A percentile compares a stretch with the other conserved stretches of the same genome.
phyloP scores from a whole-genome alignment of 2,888 invertebrate genomes.

The Eilema depressum region DNA sequence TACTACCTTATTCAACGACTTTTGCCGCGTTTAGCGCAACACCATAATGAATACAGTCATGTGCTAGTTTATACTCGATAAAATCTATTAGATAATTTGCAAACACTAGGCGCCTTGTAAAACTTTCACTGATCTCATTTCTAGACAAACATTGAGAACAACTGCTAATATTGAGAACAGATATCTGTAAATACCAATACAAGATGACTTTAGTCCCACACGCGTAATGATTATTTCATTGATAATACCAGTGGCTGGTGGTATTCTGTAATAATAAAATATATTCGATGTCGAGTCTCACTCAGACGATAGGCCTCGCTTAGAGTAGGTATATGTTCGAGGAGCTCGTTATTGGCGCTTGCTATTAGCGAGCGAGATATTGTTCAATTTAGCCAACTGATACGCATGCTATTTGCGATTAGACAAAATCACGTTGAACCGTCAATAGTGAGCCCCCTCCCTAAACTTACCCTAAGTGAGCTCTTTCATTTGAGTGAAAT shows the following conservation, averaged over 20 bases:
- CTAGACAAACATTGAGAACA: conserved; percentile 6
- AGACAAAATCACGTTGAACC: too few species aligned
- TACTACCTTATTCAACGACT: conserved; percentile 32
- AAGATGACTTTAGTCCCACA: not conserved
- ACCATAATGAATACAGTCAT: conserved; percentile 9
- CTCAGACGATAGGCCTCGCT: not conserved
- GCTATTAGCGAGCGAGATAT: too few species aligned
- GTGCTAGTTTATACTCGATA: conserved; percentile 14
- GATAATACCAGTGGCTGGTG: not conserved
- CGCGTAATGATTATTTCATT: not conserved
- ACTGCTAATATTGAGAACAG: not conserved
- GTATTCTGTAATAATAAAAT: not conserved
- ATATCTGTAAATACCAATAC: conserved; percentile 3
- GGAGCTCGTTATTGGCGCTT: not conserved
- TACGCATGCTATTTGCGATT: too few species aligned
- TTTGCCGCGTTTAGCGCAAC: conserved; percentile 25
- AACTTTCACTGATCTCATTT: conserved; percentile 15
- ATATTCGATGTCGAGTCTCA: not conserved
- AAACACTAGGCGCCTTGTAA: conserved; percentile 3
- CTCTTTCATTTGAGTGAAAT: too few species aligned
- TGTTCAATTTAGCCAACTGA: too few species aligned
- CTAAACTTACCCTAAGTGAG: too few species aligned
- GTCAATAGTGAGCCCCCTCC: too few species aligned
- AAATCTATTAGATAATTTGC: conserved; percentile 15
- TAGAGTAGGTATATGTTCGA: not conserved